These are phyloP conservation scores for Acanthochromis polyacanthus DNA, from an alignment of 2,113 vertebrate genomes.

Conservation along the genomic window DNA sequence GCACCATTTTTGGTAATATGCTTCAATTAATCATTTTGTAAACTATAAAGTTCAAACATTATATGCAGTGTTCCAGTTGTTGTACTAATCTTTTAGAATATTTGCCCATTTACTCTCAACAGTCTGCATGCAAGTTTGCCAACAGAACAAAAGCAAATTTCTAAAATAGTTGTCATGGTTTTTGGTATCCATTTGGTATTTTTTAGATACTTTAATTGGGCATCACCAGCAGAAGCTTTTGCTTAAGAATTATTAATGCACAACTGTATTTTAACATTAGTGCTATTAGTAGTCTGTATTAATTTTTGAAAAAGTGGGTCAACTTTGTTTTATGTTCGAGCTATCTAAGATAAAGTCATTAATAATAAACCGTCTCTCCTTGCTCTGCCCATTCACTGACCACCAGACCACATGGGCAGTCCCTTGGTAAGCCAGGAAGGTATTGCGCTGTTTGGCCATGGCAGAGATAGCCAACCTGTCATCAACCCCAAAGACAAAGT, in stretches of 20 bases:
- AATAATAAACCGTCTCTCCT: constrained; percentile 35
- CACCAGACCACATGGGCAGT: constrained; percentile 91
- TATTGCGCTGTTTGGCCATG: constrained; percentile 93
- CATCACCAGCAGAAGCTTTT: neutral
- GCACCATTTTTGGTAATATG: constrained; percentile 93
- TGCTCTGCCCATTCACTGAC: neutral
- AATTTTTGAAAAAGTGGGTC: neutral
- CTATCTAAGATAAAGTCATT: neutral
- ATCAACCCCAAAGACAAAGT: constrained; percentile 94
- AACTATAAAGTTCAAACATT: neutral
- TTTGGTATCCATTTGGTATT: neutral
- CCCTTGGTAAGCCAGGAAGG: constrained; percentile 94
- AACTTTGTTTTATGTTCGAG: too few species aligned
- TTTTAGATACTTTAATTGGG: neutral
- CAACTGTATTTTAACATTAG: too few species aligned
- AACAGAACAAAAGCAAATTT: neutral
- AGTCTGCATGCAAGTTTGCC: neutral
- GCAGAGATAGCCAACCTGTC: constrained; percentile 92
- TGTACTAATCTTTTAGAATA: neutral
- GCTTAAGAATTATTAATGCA: too few species aligned
- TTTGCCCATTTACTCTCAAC: too few species aligned
- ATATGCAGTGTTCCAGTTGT: neutral
- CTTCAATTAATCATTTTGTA: constrained; percentile 8
- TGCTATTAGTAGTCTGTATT: neutral
- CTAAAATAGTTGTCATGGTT: neutral